phyloP scores from a whole-genome alignment of 2,888 invertebrate genomes.

The Corbicula japonica region DNA sequence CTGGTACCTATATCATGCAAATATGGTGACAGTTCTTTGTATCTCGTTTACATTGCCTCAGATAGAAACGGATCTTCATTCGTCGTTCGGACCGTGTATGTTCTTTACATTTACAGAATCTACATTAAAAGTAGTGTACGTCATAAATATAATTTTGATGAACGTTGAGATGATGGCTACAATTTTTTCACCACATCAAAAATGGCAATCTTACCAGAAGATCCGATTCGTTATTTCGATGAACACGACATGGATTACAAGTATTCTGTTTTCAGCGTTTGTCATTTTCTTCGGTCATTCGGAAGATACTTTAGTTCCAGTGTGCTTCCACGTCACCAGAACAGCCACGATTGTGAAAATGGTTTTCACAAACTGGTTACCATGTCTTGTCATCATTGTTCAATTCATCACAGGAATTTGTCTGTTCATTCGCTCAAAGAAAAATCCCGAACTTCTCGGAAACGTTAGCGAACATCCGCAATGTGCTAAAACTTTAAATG shows the following conservation, averaged over 20 bases:
- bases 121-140: not conserved
- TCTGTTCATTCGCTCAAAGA: constrained; percentile 7
- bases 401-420: not conserved
- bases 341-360: not conserved
- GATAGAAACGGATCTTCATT: not conserved
- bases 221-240: constrained; percentile 11
- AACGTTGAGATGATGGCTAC: constrained; percentile 24
- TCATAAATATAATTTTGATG: not conserved
- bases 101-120: constrained; percentile 7
- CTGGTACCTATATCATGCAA: constrained; percentile 27
- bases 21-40: constrained; percentile 7
- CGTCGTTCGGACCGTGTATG: not conserved
- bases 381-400: not conserved
- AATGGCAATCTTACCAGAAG: constrained; percentile 8
- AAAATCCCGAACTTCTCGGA: not conserved
- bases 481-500: not conserved
- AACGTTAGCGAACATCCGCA: not conserved
- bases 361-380: not conserved
- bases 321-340: constrained; percentile 2
- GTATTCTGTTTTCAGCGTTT: constrained; percentile 2
- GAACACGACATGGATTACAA: constrained; percentile 5
- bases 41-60: not conserved
- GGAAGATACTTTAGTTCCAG: not conserved
- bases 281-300: constrained; percentile 9
- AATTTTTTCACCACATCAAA: constrained; percentile 3